Base-by-base conservation (phyloP, 2,113 vertebrate species). In the Callopanchax toddi region DNA sequence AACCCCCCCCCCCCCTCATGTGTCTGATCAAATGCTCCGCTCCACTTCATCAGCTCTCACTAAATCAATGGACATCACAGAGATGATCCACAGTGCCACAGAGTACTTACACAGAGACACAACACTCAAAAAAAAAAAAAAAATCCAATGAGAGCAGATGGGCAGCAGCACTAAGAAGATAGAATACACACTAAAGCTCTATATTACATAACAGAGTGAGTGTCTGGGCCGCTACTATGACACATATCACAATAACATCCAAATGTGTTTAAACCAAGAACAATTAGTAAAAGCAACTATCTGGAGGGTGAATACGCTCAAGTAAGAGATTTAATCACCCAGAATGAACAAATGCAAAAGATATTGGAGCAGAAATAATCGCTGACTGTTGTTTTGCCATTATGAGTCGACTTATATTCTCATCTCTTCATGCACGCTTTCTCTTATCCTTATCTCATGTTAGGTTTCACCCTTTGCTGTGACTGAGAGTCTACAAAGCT, bases 31-130 rank as follows among this genome's bases (percentile, higher is more conserved):
- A 81, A 83, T 81, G 57, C 84, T 74, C 59, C 73, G 82, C 79
- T 67, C 76, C 67, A 79, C 82, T 87, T 91, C 80, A 82, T 86
- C 74, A 72, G 71, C 82, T 71, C 78, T 66, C 56, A 72, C 73
- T 69, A 79, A 88, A 90, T 89, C 84, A 84, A 90, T 87, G 76
- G 58, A 76, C 67, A 71, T 72, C 69, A 58, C 65, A 78, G 79
- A 81, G 73, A 87, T 74, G 75, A 82, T 85, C 81, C 73, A 71
- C 55, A 60, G 16, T 16, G 43, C 80, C 81, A 84, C 83, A 80
- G 77, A 74, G 71, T 78, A 84, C 88, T 89, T 85, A 74, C 52
- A 82, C 60, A 71, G 64, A 46, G 68, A 61, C 67, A 12, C 60
- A 43, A 21, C 12, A 8, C 53, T 64, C 67, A 13, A 37, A 60